phyloP scores from a whole-genome alignment of 2,888 invertebrate genomes.

The Drosophila peninsularis region DNA sequence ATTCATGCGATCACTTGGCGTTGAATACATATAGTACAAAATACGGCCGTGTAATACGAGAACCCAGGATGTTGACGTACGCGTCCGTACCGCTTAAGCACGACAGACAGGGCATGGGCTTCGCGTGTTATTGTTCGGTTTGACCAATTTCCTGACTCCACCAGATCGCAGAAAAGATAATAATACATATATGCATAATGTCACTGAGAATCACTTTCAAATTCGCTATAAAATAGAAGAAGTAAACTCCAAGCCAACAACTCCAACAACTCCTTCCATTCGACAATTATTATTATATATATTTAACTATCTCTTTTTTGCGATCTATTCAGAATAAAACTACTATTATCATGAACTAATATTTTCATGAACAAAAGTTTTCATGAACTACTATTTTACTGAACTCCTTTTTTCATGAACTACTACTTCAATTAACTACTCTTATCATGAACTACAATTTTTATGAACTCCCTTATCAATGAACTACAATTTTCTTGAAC shows the following conservation, averaged over 20 bases:
- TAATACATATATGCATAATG: neutral
- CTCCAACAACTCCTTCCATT: neutral
- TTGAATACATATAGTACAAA: conserved; percentile 28
- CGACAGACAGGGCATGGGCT: neutral
- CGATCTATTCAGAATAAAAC: no score
- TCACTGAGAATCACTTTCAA: neutral
- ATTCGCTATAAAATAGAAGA: neutral
- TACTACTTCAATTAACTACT: no score
- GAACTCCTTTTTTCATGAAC: no score
- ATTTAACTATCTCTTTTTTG: no score
- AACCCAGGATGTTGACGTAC: conserved; percentile 41
- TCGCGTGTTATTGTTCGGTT: neutral
- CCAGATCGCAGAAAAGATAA: neutral
- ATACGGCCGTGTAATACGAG: conserved; percentile 35
- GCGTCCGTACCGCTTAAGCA: neutral
- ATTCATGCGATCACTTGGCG: conserved; percentile 23
- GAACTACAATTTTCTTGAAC: no score
- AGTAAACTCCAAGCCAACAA: neutral
- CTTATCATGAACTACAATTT: no score
- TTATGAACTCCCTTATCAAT: no score
- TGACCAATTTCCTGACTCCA: neutral
- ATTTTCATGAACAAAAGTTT: no score
- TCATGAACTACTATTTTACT: no score
- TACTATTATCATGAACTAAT: no score
- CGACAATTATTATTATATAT: no score